Evolutionary conservation across 2,888 invertebrate genomes (phyloP), one percentile per base, ranked within the genome.

Genomic region (Drosophila niveifrons): DNA sequence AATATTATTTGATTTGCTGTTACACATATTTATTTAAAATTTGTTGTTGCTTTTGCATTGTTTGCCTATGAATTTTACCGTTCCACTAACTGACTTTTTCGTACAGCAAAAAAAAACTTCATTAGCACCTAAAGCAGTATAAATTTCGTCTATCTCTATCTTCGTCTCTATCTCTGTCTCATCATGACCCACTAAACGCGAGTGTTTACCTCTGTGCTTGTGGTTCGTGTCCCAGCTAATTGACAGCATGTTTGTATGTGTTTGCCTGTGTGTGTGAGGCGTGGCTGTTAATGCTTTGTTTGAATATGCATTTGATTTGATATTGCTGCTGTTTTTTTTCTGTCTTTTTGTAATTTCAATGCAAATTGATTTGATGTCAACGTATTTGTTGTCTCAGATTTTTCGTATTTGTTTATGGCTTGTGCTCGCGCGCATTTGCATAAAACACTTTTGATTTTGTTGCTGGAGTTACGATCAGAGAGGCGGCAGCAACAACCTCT

Each of bases 361-460:
- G 85, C 85, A 83, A 82, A 82, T 81, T 71, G 66, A 0, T 52
- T 65, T 43, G 65, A 69, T 79, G 79, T 79, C 80, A 80, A 79
- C 77, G 63, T 29, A 31, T 57, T 39, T 39, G 10, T 48, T 52
- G 53, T 65, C 36, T 44, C 46, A 56, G 43, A 47, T 66, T 43
- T 61, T 39, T 23, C 23, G 39, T 59, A 51, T 73, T 73, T 71
- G 50, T 63, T 65, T 58, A 57, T 77, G 76, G 66, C 36, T 64
- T 11, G 57, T 50, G 62, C 67, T 68, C 31, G 52, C 48, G 31
- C 23, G 66, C 58, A 83, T 88, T 88, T 77, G 77, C 83, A 83
- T 83, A 72, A 69, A 88, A 71, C 76, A 88, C 88, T 85, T 82
- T 88, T 79, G 77, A 69, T 72, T 76, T 71, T 63, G 69, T 72